Evolutionary conservation across 1,140 invertebrate genomes (phyloP), one percentile per base, ranked within the genome.

Genomic region (Wasmannia auropunctata): DNA sequence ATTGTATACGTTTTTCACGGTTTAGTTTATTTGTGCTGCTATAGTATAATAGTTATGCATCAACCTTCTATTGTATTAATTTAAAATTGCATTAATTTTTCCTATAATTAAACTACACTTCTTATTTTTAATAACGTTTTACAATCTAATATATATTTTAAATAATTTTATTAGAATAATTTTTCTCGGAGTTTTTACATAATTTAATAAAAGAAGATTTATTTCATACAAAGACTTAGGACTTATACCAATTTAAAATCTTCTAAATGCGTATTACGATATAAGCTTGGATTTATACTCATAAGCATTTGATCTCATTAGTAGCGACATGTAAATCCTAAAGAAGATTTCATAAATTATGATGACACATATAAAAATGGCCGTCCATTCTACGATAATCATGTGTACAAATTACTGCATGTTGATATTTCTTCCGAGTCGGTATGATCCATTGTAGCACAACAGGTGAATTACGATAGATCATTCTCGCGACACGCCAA

Each of bases 381-480:
- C 8, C 16, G n/a, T 65, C 14, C n/a, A 65, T 67, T 51, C 14
- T 10, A 31, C 6, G n/a, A 14, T 70, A 54, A 56, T 69, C 6
- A 37, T 25, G 3, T 65, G 19, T 49, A 65, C n/a, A 60, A 49
- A 63, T 37, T 54, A 19, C n/a, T n/a, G n/a, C 11, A 34, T 37
- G 2, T 16, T 72, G 11, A 37, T 58, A 56, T 72, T 72, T 43
- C 49, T 58, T 58, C 37, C 11, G 6, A 56, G 4, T 40, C 8
- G 7, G 5, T 54, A 70, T 70, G 34, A 70, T 80, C 22, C n/a
- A 40, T 56, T 28, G 3, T 34, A 40, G 25, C 8, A 72, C 79
- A 81, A 72, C 49, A 81, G 65, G 65, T 72, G 37, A 34, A 81
- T 69, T 6, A 40, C 22, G 16, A 54, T 56, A 31, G 49, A 72